Base-by-base conservation (phyloP, 2,888 invertebrate genomes). In the Drosophila emarginata region DNA sequence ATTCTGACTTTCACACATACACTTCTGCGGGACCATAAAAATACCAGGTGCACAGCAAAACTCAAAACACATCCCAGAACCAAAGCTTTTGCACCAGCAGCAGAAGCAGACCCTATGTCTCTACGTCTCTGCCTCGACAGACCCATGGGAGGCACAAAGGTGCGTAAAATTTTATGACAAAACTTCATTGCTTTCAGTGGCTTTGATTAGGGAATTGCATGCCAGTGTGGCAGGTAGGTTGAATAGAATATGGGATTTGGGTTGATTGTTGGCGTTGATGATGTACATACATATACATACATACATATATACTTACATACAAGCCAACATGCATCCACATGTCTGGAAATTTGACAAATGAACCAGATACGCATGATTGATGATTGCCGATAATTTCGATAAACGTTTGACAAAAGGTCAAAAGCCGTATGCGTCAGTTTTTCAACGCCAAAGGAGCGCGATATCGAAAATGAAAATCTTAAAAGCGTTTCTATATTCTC, bases 161-260 rank as follows among this genome's bases (percentile, higher is more conserved):
- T 72, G 79, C 71, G 80, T 70, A 67, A 80, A 79, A 77, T 85
- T 80, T 77, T 74, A 85, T 78, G 80, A 80, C 77, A 74, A 83
- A 80, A 74, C 79, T 79, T 80, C 72, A 75, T 76, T 71, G 71
- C 73, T 67, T 75, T 70, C 73, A 73, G 69, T 82, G 74, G 68
- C 69, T 80, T 80, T 73, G 80, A 74, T 85, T 81, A 73, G 71
- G 68, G 72, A 80, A 74, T 67, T 62, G 70, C 69, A 71, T 68
- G 59, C 51, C 45, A 36, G 11, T 23, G 11, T 18, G 45, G 14
- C 12, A 12, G 12, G 58, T 6, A 45, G 15, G 39, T 60, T 45
- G 28, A 39, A 57, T 45, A 45, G 45, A 45, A 45, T 45, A 45
- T 45, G 45, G 28, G 50, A 12, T 12, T 18, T 12, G 57, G 61